Base-by-base conservation (phyloP, 2,113 vertebrate genomes). In the Manacus vitellinus region DNA sequence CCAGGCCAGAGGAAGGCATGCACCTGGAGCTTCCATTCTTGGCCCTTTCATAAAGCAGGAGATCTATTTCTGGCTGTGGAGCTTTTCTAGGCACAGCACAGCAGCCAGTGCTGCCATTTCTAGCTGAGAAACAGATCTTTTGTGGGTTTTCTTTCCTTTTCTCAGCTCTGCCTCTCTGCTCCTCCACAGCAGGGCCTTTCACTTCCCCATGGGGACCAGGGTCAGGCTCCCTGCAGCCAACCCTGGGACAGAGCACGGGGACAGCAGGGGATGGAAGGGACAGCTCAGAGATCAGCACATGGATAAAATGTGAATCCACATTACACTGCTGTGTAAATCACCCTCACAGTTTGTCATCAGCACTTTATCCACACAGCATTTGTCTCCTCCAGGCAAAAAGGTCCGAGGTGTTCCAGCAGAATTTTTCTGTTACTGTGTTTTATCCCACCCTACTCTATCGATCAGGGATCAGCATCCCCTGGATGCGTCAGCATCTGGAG, bases 121-220 rank as follows among this genome's bases (percentile, higher is more conserved):
- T 11, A 85, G 87, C 88, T 78, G 62, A 76, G 79, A 56, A 68
- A 56, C 2, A 9, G n/a, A 63, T 55, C 18, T 37, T 79, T 8
- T 22, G n/a, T 22, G 68, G 35, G 19, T 7, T 68, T 92, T 51
- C 10, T 15, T 46, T 80, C 49, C 49, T 14, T 41, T 41, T 12
- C 33, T 22, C 41, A 27, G 2, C 51, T 52, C 75, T 28, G 31
- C 58, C 2, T 1, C 49, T 46, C 76, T 41, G 56, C 37, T 30
- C 28, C 71, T 27, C 39, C 37, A 24, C 87, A 30, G 13, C 0
- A 0, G 44, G 14, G 18, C 51, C 19, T 3, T 54, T 58, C 0
- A 0, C 24, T 52, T 30, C 37, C 41, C 58, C 0, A 0, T 0
- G 1, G 14, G 74, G 79, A 44, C 10, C 30, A 41, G 61, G 15